phyloP scores from a whole-genome alignment of 2,113 vertebrate species.

The Catharus minimus region DNA sequence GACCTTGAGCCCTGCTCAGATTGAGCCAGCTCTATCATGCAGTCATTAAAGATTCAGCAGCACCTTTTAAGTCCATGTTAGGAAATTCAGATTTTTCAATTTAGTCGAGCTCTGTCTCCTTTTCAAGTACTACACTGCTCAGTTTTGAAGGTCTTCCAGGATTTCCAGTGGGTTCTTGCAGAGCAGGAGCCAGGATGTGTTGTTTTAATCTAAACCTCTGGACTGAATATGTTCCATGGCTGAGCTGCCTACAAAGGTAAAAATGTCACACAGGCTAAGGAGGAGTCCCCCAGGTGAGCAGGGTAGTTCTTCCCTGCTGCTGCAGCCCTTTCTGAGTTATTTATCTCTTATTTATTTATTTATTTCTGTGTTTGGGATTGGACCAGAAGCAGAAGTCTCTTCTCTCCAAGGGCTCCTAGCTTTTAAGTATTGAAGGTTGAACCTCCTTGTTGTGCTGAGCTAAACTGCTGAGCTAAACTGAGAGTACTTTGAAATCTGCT shows the following conservation, averaged over 20 bases:
- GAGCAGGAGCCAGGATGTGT: not conserved
- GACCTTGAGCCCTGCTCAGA: conserved; percentile 38
- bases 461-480: not conserved
- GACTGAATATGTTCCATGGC: not conserved
- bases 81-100: conserved; percentile 61
- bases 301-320: not conserved
- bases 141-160: conserved; percentile 44
- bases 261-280: not conserved
- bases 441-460: not conserved
- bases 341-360: conserved; percentile 22
- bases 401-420: not conserved
- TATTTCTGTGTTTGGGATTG: not conserved
- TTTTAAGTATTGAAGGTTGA: conserved; percentile 13
- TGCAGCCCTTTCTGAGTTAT: not conserved
- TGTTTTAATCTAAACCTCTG: not conserved
- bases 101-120: conserved; percentile 35
- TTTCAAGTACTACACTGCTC: conserved; percentile 3
- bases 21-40: conserved; percentile 27
- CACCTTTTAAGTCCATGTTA: conserved; percentile 63
- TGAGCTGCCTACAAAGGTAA: not conserved
- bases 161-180: conserved; percentile 33
- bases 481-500: not conserved
- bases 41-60: conserved; percentile 45
- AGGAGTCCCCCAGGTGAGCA: conserved; percentile 1
- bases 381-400: not conserved